Base-by-base conservation (phyloP, 2,797 vertebrate genomes). In the Macropodus opercularis region DNA sequence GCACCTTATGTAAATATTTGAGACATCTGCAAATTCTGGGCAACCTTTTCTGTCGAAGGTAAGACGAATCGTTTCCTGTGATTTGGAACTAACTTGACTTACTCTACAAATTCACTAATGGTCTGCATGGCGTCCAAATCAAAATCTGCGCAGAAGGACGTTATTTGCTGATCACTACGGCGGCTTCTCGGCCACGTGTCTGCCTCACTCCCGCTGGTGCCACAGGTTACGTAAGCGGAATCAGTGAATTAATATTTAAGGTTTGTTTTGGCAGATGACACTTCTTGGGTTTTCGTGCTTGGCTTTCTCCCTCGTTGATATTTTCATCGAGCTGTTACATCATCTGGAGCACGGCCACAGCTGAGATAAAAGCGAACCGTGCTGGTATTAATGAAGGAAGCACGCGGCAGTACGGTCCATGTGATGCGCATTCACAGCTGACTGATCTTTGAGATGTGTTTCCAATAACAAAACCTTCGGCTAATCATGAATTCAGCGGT, bases 1-100 rank as follows among this genome's bases (percentile, higher is more conserved):
- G 64, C 87, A 91, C 90, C 86, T 91, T 88, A 59, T 85, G 79
- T 93, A 93, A 93, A 93, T 93, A 92, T 93, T 92, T 92, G 67
- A 85, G 83, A 89, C 81, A 76, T 90, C 83, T 86, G 87, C 84
- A 84, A 79, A 89, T 89, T 84, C 64, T 71, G 75, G 73, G 74
- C 80, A 86, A 86, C 84, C 76, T 85, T 84, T 83, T 72, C 84
- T 77, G 80, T 87, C 87, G 12, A 1, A 5, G 29, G 59, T 39
- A 62, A 80, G 87, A 92, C 87, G 31, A 72, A 91, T 66, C 4
- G 60, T 63, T 92, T 92, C 90, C 91, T 90, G 89, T 31, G 79
- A 86, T 77, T 67, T 66, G 61, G 26, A 60, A 76, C 72, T 2
- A 18, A 34, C 69, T 90, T 72, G 86, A 73, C 81, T 85, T 77